These are phyloP conservation scores for Trogon surrucura DNA, from an alignment of 2,113 vertebrate genomes.

Conservation along the genomic window DNA sequence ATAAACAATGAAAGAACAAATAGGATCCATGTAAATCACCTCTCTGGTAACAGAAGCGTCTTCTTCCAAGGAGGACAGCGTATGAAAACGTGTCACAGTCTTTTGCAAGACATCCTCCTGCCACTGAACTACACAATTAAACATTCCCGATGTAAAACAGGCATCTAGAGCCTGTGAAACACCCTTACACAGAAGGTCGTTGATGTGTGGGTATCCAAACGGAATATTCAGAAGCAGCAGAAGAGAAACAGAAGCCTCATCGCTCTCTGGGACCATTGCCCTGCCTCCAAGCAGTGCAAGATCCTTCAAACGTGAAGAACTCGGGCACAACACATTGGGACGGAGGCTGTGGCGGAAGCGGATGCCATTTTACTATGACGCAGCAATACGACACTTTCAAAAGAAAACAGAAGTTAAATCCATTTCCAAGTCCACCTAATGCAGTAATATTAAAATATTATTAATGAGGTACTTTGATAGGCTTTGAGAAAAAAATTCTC, in stretches of 20 bases:
- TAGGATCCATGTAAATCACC: background rate
- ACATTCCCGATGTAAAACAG: background rate
- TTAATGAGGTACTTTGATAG: background rate
- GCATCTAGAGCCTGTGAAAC: background rate
- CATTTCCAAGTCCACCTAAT: background rate
- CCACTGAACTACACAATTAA: background rate
- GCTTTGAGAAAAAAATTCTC: background rate
- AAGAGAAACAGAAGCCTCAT: background rate
- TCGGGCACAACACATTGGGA: rapidly evolving
- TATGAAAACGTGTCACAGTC: rapidly evolving
- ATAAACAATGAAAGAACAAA: background rate
- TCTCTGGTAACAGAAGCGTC: background rate
- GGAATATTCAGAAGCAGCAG: background rate
- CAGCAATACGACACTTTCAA: background rate
- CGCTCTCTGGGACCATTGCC: background rate
- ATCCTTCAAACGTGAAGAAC: background rate
- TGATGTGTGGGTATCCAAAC: background rate
- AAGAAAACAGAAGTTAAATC: background rate
- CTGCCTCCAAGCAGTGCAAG: background rate
- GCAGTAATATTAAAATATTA: background rate
- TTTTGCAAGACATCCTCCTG: background rate
- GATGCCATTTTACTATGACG: background rate
- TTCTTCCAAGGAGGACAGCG: background rate
- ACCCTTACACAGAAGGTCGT: background rate
- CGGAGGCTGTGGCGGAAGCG: background rate